A percentile compares a stretch with the other conserved stretches of the same genome.
phyloP scores from a whole-genome alignment of 1,140 invertebrate species.

The Zaprionus tsacasi region DNA sequence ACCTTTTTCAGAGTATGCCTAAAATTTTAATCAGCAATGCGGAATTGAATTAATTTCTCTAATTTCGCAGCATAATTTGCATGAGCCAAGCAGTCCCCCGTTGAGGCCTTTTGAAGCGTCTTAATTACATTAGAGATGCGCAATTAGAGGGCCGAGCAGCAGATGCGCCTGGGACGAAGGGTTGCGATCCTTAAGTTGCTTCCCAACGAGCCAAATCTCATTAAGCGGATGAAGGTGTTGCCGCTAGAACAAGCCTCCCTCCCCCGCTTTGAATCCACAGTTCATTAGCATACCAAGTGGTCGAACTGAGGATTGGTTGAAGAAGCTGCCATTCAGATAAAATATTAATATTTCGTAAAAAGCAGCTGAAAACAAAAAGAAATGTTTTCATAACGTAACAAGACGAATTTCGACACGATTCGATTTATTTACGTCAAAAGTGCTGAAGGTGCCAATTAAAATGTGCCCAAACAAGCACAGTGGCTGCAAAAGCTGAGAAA shows the following conservation, averaged over 20 bases:
- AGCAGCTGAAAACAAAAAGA: not conserved
- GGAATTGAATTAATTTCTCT: slow-evolving; percentile 72
- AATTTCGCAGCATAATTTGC: slow-evolving; percentile 66
- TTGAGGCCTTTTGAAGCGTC: slow-evolving; percentile 4
- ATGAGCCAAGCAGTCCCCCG: slow-evolving; percentile 30
- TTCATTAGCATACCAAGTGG: slow-evolving; percentile 39
- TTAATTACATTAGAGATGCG: slow-evolving; percentile 78
- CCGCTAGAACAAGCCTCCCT: no score
- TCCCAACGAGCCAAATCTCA: slow-evolving; percentile 32
- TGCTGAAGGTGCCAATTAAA: slow-evolving; percentile 50
- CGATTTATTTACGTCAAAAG: slow-evolving; percentile 64
- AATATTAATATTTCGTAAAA: slow-evolving; percentile 47
- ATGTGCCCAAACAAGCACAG: slow-evolving; percentile 22
- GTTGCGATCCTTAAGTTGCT: slow-evolving; percentile 27
- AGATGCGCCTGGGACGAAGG: slow-evolving; percentile 27
- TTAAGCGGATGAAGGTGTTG: slow-evolving; percentile 66
- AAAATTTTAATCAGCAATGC: slow-evolving; percentile 67
- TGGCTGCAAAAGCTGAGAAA: slow-evolving; percentile 34
- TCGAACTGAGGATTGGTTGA: slow-evolving; percentile 23
- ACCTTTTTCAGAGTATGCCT: slow-evolving; percentile 6
- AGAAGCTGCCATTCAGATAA: slow-evolving; percentile 42
- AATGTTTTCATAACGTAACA: slow-evolving; percentile 13
- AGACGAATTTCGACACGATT: slow-evolving; percentile 28
- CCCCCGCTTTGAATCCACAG: not conserved
- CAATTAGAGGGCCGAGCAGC: slow-evolving; percentile 51